Conservation (phyloP, 2,113 vertebrate species). For the Thermophis baileyi region DNA sequence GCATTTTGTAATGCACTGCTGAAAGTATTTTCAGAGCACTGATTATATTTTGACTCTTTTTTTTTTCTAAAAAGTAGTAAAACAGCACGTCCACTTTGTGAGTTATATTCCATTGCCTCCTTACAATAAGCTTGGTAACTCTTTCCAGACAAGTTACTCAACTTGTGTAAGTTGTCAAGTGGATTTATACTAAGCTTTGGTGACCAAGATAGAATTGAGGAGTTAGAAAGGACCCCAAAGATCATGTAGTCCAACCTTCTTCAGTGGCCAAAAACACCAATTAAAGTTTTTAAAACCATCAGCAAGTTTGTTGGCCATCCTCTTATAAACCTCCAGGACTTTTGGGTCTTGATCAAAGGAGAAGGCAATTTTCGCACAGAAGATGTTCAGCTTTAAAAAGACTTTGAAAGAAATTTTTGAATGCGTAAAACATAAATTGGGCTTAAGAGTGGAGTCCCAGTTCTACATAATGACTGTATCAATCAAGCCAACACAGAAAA, state of each 20-base stretch:
- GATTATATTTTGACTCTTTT: conserved; percentile 13
- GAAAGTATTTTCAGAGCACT: conserved; percentile 25
- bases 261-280: not conserved
- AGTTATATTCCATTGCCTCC: not conserved
- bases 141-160: not conserved
- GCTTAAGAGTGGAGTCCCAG: not conserved
- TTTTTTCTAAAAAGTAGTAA: conserved; percentile 20
- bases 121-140: not conserved
- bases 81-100: not conserved
- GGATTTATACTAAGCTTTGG: not conserved
- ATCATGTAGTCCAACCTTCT: not conserved
- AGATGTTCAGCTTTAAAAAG: not conserved
- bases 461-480: not conserved
- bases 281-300: not conserved
- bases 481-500: not conserved
- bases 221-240: not conserved
- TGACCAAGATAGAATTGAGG: not conserved
- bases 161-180: not conserved
- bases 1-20: conserved; percentile 23
- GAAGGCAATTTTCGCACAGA: not conserved
- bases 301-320: not conserved
- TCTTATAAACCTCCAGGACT: not conserved
- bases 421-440: not conserved
- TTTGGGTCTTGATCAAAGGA: not conserved
- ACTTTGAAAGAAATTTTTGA: not conserved